A percentile compares a stretch with the other conserved stretches of the same genome.
phyloP scores from a whole-genome alignment of 2,113 vertebrate species.

The Connochaetes taurinus region DNA sequence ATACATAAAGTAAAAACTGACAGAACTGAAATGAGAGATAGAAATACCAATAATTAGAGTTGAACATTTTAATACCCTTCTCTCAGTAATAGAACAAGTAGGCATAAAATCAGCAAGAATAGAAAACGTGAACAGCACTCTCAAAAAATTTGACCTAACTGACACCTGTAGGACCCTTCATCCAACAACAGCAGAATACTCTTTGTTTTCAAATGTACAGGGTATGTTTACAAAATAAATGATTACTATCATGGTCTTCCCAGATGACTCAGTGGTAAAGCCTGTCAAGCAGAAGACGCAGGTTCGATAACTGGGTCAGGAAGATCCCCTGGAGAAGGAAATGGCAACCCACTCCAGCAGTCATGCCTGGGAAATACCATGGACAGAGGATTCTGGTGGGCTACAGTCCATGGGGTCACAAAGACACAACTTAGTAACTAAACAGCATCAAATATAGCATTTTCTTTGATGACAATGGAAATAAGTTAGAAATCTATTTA shows the following conservation, averaged over 20 bases:
- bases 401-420: not conserved
- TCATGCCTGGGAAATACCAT: not conserved
- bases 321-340: not conserved
- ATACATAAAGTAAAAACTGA: not conserved
- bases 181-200: not conserved
- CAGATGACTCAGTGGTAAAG: not conserved
- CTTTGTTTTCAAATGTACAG: not conserved
- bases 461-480: not conserved
- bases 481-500: not conserved
- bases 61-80: not conserved
- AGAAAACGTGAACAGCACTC: not conserved
- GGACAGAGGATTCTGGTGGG: not conserved
- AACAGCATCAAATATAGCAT: not conserved
- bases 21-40: not conserved
- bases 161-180: not conserved
- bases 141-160: not conserved
- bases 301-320: not conserved
- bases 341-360: not conserved
- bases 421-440: not conserved
- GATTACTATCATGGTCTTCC: not conserved
- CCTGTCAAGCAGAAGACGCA: not conserved
- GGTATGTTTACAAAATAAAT: not conserved
- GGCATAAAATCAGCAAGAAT: not conserved
- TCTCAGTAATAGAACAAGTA: not conserved
- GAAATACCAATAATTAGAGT: not conserved